These are phyloP conservation scores for Silurus asotus DNA, from an alignment of 2,113 vertebrate genomes.

Conservation along the genomic window DNA sequence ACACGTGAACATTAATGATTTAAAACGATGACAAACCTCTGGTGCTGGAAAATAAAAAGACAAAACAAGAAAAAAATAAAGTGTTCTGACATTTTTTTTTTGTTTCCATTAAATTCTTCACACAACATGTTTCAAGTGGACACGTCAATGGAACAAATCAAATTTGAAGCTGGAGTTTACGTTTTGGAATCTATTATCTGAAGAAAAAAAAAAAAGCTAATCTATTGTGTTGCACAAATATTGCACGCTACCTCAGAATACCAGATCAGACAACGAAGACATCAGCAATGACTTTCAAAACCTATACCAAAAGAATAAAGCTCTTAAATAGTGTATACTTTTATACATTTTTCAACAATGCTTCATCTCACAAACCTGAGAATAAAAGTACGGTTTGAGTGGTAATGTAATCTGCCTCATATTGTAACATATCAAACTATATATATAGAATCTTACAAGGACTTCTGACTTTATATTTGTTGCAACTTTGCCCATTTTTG, in stretches of 20 bases:
- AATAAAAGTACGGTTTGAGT: conserved; percentile 54
- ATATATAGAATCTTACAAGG: conserved; percentile 38
- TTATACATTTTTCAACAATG: conserved; percentile 49
- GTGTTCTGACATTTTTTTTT: conserved; percentile 62
- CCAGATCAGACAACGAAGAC: conserved; percentile 59
- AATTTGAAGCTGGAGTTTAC: neutral
- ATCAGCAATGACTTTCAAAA: conserved; percentile 50
- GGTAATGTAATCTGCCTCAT: conserved; percentile 29
- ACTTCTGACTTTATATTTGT: conserved; percentile 61
- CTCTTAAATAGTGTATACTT: conserved; percentile 60
- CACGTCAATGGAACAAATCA: conserved; percentile 56
- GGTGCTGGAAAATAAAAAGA: conserved; percentile 65
- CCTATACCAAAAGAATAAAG: conserved; percentile 42
- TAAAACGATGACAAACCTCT: conserved; percentile 68
- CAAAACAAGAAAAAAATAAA: conserved; percentile 63
- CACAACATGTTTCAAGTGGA: conserved; percentile 68
- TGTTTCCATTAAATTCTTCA: conserved; percentile 43
- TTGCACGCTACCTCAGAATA: conserved; percentile 75
- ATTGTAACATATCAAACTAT: conserved; percentile 37
- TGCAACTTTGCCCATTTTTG: conserved; percentile 27
- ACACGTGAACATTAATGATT: conserved; percentile 70
- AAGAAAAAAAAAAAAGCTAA: conserved; percentile 51
- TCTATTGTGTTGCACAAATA: conserved; percentile 74
- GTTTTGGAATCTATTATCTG: neutral
- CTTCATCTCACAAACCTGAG: conserved; percentile 64